Evolutionary conservation across 2,113 vertebrate genomes (phyloP).

Genomic region (Grantiella picta): DNA sequence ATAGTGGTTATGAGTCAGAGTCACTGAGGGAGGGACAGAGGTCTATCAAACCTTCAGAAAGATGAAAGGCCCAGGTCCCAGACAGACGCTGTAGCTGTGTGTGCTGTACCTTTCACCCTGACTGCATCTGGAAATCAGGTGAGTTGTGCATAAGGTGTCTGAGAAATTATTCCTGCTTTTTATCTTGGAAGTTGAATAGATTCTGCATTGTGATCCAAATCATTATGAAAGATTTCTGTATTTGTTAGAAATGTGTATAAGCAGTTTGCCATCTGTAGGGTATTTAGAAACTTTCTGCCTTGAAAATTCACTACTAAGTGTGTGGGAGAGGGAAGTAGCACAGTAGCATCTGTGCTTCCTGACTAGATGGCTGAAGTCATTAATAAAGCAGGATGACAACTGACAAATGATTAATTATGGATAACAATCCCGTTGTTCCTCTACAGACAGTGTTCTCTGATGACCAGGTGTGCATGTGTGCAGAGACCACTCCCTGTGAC

Average conservation of each 20-base stretch:
- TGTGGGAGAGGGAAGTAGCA: not conserved
- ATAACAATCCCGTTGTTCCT: not conserved
- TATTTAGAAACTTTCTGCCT: not conserved
- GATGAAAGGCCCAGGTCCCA: not conserved
- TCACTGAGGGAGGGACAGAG: not conserved
- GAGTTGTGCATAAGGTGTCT: not conserved
- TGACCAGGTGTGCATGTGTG: not conserved
- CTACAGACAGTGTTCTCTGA: not conserved
- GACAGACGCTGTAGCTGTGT: not conserved
- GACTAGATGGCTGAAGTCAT: not conserved
- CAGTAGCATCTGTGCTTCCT: conserved; percentile 29
- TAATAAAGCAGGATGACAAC: not conserved
- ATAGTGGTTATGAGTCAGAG: not conserved
- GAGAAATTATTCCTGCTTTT: not conserved
- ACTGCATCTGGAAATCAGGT: not conserved
- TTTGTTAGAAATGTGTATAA: not conserved
- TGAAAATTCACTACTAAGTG: not conserved
- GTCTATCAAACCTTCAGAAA: not conserved
- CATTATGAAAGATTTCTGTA: not conserved
- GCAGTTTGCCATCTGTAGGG: not conserved
- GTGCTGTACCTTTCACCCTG: not conserved
- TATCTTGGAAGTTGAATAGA: not conserved
- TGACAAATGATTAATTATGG: not conserved
- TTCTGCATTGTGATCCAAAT: not conserved
- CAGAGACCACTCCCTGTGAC: not conserved